A percentile compares a stretch with the other conserved stretches of the same genome.
These are phyloP conservation scores for Todiramphus saurophagus DNA, from an alignment of 2,113 vertebrate genomes.

Conservation along the genomic window DNA sequence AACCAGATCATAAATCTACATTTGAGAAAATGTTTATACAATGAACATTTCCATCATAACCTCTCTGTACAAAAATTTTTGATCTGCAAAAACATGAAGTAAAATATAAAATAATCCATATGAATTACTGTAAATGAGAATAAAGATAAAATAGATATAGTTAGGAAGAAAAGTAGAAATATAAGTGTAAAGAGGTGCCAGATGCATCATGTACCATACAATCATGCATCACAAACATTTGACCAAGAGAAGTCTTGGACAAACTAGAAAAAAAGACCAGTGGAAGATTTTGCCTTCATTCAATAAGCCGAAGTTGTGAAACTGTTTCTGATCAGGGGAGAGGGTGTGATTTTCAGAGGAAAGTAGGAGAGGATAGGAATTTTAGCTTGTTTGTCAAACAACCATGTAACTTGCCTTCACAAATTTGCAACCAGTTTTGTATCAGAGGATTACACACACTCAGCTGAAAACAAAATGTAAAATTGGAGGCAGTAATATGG, in stretches of 20 bases:
- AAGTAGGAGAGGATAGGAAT: not conserved
- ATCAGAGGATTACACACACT: not conserved
- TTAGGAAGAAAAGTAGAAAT: not conserved
- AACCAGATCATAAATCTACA: not conserved
- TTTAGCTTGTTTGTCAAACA: not conserved
- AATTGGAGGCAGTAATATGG: not conserved
- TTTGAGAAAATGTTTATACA: not conserved
- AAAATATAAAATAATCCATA: not conserved
- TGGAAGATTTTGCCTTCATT: not conserved
- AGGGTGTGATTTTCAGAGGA: accelerated
- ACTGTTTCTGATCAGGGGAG: accelerated
- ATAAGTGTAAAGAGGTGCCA: not conserved
- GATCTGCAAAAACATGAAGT: not conserved
- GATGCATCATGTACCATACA: no score
- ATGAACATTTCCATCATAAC: not conserved
- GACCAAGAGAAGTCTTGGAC: not conserved
- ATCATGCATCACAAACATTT: not conserved
- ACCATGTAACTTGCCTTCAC: accelerated
- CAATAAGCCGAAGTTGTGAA: not conserved
- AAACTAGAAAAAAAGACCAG: not conserved
- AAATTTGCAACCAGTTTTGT: not conserved
- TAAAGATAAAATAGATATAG: not conserved
- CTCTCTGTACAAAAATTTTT: not conserved
- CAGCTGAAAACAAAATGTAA: not conserved
- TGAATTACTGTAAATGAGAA: not conserved